A percentile compares a stretch with the other conserved stretches of the same genome.
phyloP scores from a whole-genome alignment of 2,888 invertebrate genomes.

The Tetheella fluctuosa region DNA sequence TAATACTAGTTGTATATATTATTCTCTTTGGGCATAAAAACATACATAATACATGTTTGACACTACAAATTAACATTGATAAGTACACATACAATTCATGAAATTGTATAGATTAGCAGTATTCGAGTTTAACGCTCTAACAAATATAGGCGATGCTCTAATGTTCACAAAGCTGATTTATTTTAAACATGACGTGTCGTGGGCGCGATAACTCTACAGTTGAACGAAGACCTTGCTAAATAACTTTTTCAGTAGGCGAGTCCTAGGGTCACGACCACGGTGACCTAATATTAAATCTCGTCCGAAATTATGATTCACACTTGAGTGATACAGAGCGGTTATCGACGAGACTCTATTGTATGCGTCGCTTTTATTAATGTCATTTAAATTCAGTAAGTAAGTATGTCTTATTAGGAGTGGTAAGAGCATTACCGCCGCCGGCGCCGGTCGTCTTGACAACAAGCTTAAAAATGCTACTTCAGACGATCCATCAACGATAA shows the following conservation, averaged over 20 bases:
- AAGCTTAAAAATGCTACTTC: background rate
- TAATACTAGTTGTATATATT: too few relatives aligned
- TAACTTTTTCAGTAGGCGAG: background rate
- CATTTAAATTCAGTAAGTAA: slow-evolving; percentile 21
- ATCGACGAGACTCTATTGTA: slow-evolving; percentile 19
- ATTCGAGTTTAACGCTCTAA: background rate
- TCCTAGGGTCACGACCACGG: slow-evolving; percentile 8
- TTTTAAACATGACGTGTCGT: background rate
- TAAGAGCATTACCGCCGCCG: too few relatives aligned
- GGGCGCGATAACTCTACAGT: background rate
- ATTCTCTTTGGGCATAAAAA: too few relatives aligned
- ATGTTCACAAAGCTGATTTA: background rate
- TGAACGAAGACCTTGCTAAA: background rate
- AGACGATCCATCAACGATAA: too few relatives aligned
- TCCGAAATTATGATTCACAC: slow-evolving; percentile 30
- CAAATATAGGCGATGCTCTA: background rate
- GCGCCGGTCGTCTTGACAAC: background rate
- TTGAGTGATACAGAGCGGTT: slow-evolving; percentile 30
- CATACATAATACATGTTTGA: too few relatives aligned
- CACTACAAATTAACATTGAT: too few relatives aligned
- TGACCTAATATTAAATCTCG: slow-evolving; percentile 14
- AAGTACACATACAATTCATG: too few relatives aligned
- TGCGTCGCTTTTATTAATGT: slow-evolving; percentile 21
- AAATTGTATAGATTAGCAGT: background rate
- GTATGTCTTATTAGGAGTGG: background rate